phyloP scores from a whole-genome alignment of 2,888 invertebrate species.

The Chrysomela aeneicollis region DNA sequence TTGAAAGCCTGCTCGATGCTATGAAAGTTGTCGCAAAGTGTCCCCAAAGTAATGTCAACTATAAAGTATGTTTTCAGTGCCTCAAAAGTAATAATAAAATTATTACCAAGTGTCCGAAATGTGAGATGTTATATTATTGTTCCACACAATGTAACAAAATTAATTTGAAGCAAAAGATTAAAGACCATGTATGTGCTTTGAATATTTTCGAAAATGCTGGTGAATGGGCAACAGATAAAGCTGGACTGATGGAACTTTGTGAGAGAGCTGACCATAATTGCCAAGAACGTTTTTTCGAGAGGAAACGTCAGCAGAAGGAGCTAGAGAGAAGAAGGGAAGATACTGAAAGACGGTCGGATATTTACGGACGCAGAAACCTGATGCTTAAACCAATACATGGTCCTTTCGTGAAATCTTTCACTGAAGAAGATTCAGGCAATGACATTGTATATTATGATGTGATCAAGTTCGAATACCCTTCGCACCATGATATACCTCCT shows the following conservation, averaged over 20 bases:
- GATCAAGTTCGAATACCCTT: not conserved
- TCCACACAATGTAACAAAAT: slow-evolving; percentile 52
- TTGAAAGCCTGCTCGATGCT: not conserved
- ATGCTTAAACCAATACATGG: slow-evolving; percentile 4
- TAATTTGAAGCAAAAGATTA: slow-evolving; percentile 42
- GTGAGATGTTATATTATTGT: slow-evolving; percentile 55
- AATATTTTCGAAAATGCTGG: slow-evolving; percentile 31
- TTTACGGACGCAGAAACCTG: slow-evolving; percentile 38
- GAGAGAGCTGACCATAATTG: slow-evolving; percentile 17
- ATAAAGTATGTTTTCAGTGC: slow-evolving; percentile 56
- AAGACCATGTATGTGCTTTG: slow-evolving; percentile 38
- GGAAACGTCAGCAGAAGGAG: slow-evolving; percentile 18
- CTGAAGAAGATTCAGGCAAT: not conserved
- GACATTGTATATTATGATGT: not conserved
- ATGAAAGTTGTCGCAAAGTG: not conserved
- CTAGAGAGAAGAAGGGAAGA: slow-evolving; percentile 24
- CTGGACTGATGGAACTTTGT: slow-evolving; percentile 13
- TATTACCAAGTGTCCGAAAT: slow-evolving; percentile 52
- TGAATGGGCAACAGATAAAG: not conserved
- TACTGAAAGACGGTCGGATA: slow-evolving; percentile 35
- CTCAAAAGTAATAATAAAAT: slow-evolving; percentile 42
- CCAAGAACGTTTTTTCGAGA: slow-evolving; percentile 11
- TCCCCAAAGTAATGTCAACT: slow-evolving; percentile 26
- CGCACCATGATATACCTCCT: not conserved
- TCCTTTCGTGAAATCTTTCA: not conserved